Conservation (phyloP, 2,113 vertebrate genomes). For the Megaceryle torquata region DNA sequence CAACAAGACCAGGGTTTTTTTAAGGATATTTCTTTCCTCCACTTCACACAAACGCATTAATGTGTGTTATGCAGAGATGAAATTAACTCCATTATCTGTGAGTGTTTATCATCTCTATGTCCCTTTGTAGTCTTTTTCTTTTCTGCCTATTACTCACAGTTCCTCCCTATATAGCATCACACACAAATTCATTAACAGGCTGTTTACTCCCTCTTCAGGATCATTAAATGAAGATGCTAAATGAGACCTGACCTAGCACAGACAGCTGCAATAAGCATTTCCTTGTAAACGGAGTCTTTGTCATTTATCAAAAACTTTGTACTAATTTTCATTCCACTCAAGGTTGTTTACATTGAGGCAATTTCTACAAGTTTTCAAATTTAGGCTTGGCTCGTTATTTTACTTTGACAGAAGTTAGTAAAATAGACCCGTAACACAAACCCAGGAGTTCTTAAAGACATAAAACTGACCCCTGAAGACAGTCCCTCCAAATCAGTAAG, state of each 20-base stretch:
- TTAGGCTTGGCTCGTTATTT: background rate
- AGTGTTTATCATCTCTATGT: background rate
- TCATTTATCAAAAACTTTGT: constrained; percentile 14
- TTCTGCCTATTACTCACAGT: constrained; percentile 1
- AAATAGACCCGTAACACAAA: background rate
- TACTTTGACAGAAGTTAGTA: background rate
- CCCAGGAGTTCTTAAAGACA: background rate
- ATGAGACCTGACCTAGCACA: constrained; percentile 39
- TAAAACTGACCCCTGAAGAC: background rate
- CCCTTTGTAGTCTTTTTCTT: constrained; percentile 5
- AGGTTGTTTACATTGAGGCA: background rate
- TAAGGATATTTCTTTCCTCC: background rate
- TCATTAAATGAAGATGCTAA: constrained; percentile 55
- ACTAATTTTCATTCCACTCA: background rate
- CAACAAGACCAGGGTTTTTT: background rate
- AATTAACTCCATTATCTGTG: constrained; percentile 15
- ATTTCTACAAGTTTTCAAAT: background rate
- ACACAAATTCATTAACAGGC: constrained; percentile 36
- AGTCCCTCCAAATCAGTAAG: background rate
- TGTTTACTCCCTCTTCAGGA: constrained; percentile 57
- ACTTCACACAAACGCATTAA: background rate
- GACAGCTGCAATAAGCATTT: constrained; percentile 24
- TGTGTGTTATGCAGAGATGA: background rate
- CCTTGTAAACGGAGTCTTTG: background rate
- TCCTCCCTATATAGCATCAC: constrained; percentile 15